Evolutionary conservation across 92 coral and sea anemone species (phyloP), one percentile per base, ranked within the genome.

Genomic region (Porites divaricata): DNA sequence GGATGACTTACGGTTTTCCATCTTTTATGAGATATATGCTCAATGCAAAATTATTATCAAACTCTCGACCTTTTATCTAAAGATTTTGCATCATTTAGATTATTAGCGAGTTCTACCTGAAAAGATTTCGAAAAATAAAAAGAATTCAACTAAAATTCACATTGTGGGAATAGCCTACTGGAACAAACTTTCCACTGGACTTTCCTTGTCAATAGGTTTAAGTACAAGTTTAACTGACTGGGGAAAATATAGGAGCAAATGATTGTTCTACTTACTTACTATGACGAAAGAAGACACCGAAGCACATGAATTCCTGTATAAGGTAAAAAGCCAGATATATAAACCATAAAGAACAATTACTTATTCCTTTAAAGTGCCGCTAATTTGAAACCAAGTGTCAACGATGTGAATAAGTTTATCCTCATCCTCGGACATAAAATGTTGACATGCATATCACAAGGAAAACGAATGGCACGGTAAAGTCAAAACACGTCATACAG

Each of bases 321-420:
- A 54, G 12, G 59, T 54, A 54, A 54, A 24, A 41, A 9, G 15
- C 62, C 45, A 23, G 19, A 49, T 63, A 8, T 45, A 79, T 79
- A 79, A 14, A 48, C 62, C 6, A 24, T 16, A 19, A 10, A 75
- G 64, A 10, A 19, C 63, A 41, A 76, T 62, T 58, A 50, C 69
- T 53, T 65, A 52, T 54, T 6, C 48, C 76, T 80, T 80, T 80
- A 72, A 78, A 6, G 19, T 9, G 54, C 75, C 84, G 83, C 84
- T 51, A 25, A 10, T 52, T 35, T 9, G 20, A 45, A 50, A 16
- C 54, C 52, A 72, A 81, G 78, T 72, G 68, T 65, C 74, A 71
- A 61, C 59, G 61, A 26, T 71, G 21, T 20, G 75, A 80, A 52
- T n/a, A 15, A 25, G 49, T 66, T 79, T 48, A 67, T 28, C 74